phyloP scores from a whole-genome alignment of 1,140 invertebrate species.

The Eriocheir sinensis region DNA sequence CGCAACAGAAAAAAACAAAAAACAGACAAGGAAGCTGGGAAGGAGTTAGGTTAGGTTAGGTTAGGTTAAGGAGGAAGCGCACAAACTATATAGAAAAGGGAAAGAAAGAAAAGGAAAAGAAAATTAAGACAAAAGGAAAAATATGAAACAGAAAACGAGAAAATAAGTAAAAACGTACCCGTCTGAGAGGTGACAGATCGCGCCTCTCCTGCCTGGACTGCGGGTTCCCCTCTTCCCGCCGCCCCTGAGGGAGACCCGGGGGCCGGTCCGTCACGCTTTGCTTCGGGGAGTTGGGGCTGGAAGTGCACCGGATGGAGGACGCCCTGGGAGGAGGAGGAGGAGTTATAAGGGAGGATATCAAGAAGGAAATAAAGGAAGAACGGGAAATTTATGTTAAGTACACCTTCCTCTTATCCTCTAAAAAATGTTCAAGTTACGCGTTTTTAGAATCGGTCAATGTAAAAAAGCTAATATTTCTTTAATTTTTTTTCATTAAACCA shows the following conservation, averaged over 20 bases:
- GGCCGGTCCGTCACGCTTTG: conserved; percentile 56
- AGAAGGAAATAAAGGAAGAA: neutral
- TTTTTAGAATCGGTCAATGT: no score
- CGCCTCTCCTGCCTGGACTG: neutral
- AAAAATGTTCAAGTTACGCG: no score
- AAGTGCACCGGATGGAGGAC: conserved; percentile 63
- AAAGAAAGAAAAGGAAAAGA: neutral
- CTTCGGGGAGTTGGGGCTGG: conserved; percentile 62
- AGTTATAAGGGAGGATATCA: neutral
- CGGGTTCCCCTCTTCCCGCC: neutral
- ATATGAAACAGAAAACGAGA: neutral
- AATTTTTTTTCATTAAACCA: no score
- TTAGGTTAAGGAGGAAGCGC: no score
- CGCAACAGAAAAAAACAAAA: neutral
- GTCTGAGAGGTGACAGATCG: conserved; percentile 46
- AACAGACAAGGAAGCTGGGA: neutral
- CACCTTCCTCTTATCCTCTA: no score
- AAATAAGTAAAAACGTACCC: conserved; percentile 35
- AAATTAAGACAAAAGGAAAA: neutral
- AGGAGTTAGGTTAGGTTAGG: neutral
- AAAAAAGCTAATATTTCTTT: neutral
- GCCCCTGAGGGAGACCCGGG: conserved; percentile 26
- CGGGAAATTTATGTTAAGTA: no score
- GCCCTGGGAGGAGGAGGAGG: conserved; percentile 36
- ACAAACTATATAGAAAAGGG: neutral